Conservation (phyloP, 2,113 vertebrate species). For the Myrmecophaga tridactyla region DNA sequence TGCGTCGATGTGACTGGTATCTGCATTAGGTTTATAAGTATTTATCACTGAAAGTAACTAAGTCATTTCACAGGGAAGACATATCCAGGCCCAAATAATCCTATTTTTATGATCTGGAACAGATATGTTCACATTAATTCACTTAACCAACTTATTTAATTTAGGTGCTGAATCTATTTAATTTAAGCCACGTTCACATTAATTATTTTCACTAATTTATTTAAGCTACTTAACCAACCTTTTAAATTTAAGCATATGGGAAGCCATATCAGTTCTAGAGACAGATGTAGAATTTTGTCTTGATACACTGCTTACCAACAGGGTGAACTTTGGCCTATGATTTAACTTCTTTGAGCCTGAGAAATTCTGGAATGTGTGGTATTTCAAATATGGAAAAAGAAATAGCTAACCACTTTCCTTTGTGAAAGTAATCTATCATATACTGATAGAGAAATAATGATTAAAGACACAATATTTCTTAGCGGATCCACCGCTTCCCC, state of each 20-base stretch:
- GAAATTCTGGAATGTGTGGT: background rate
- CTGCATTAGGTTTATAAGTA: background rate
- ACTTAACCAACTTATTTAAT: constrained; percentile 20
- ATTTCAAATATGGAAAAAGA: background rate
- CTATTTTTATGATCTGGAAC: constrained; percentile 7
- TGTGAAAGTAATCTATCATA: background rate
- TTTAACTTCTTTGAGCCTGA: background rate
- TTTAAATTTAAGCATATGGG: background rate
- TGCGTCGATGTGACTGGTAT: too few species aligned
- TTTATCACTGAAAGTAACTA: background rate
- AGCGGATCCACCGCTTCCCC: background rate
- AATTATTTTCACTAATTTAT: constrained; percentile 12
- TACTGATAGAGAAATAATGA: background rate
- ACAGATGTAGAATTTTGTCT: background rate
- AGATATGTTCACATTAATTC: constrained; percentile 21
- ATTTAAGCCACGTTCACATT: background rate
- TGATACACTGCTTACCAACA: background rate
- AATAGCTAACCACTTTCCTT: background rate
- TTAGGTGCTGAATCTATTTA: background rate
- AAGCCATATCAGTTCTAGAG: background rate
- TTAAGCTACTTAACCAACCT: constrained; percentile 32
- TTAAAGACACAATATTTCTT: background rate
- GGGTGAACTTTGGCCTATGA: background rate
- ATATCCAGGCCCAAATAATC: constrained; percentile 24
- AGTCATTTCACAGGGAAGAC: constrained; percentile 45